These are phyloP conservation scores for Bellardia pandia DNA, from an alignment of 2,888 invertebrate species.

Conservation along the genomic window DNA sequence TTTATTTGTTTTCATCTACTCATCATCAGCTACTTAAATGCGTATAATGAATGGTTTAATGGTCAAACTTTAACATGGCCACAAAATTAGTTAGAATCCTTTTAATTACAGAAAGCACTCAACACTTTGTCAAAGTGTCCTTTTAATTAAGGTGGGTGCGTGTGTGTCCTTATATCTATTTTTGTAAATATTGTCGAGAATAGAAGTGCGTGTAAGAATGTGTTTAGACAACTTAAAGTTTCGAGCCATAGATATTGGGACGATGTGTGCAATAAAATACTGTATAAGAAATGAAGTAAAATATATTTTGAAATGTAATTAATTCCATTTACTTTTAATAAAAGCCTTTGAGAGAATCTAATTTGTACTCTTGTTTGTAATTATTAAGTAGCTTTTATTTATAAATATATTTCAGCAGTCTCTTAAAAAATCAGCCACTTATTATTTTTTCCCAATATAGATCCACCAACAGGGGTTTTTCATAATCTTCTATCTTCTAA, in stretches of 20 bases:
- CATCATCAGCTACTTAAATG: constrained; percentile 79
- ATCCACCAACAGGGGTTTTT: too few relatives aligned
- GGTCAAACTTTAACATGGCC: constrained; percentile 78
- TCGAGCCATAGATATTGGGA: neutral
- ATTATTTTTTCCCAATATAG: too few relatives aligned
- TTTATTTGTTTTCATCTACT: constrained; percentile 71
- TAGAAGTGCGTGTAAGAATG: constrained; percentile 2
- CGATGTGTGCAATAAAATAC: neutral
- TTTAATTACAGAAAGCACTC: constrained; percentile 83
- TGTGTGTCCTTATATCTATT: constrained; percentile 4
- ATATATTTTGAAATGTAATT: constrained; percentile 35
- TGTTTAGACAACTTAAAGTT: constrained; percentile 38
- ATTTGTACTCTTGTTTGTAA: neutral
- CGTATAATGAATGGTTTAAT: constrained; percentile 82
- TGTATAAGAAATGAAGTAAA: neutral
- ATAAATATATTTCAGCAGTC: too few relatives aligned
- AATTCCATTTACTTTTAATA: constrained; percentile 29
- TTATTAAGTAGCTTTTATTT: neutral
- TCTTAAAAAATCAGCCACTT: too few relatives aligned
- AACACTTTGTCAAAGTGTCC: constrained; percentile 81
- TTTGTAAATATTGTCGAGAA: neutral
- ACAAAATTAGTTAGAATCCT: constrained; percentile 82
- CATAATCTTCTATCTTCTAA: too few relatives aligned
- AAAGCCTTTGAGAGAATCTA: constrained; percentile 32
- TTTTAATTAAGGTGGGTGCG: constrained; percentile 76